A percentile compares a stretch with the other conserved stretches of the same genome.
phyloP scores from a whole-genome alignment of 2,888 invertebrate species.

The Aquatica leii region DNA sequence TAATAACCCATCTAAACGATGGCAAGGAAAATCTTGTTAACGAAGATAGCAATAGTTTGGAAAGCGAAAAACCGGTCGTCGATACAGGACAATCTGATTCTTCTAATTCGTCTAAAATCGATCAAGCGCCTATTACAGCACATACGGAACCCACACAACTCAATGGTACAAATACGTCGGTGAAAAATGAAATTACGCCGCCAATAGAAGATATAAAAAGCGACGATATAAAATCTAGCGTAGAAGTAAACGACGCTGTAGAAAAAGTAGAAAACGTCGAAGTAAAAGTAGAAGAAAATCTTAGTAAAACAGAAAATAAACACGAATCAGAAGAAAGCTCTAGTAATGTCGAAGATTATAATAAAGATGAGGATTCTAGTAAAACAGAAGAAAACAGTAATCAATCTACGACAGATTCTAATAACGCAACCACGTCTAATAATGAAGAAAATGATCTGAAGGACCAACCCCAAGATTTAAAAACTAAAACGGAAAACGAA shows the following conservation, averaged over 20 bases:
- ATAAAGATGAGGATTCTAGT: slow-evolving; percentile 10
- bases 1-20: slow-evolving; percentile 77
- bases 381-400: background rate
- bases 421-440: no score
- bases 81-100: slow-evolving; percentile 39
- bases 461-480: background rate
- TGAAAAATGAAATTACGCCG: slow-evolving; percentile 72
- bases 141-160: slow-evolving; percentile 63
- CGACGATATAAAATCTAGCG: background rate
- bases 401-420: background rate
- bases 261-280: background rate
- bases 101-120: slow-evolving; percentile 22
- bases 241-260: background rate
- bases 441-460: slow-evolving; percentile 34
- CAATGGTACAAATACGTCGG: slow-evolving; percentile 73
- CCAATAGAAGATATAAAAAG: slow-evolving; percentile 65
- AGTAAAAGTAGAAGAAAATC: slow-evolving; percentile 7
- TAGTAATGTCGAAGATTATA: slow-evolving; percentile 10
- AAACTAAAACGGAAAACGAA: slow-evolving; percentile 19
- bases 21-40: slow-evolving; percentile 73
- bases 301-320: no score
- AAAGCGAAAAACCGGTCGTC: slow-evolving; percentile 62
- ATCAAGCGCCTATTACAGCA: background rate
- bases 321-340: slow-evolving; percentile 6
- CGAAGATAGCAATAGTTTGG: slow-evolving; percentile 71